These are phyloP conservation scores for Zoanthus gigantus DNA, from an alignment of 92 coral and sea anemone species.

Conservation along the genomic window DNA sequence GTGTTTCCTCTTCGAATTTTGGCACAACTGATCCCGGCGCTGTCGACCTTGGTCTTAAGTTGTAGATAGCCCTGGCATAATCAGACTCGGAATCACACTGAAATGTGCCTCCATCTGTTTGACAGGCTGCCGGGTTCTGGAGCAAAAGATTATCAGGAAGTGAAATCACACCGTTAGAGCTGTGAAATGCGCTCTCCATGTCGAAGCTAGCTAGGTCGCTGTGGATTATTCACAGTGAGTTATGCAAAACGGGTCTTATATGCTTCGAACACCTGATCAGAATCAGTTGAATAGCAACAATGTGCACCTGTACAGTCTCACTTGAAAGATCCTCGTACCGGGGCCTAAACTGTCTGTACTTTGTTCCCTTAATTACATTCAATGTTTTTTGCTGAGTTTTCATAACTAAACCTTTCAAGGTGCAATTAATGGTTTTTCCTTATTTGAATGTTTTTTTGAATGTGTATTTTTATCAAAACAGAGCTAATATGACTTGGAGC, in stretches of 20 bases:
- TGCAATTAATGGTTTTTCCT: neutral
- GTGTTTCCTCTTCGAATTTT: slow-evolving; percentile 61
- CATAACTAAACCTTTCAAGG: neutral
- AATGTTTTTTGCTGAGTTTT: neutral
- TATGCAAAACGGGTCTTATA: slow-evolving; percentile 25
- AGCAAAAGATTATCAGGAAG: slow-evolving; percentile 78
- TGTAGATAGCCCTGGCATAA: slow-evolving; percentile 89
- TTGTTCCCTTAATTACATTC: neutral
- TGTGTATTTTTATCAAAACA: neutral
- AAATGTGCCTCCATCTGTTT: slow-evolving; percentile 82
- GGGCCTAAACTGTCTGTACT: slow-evolving; percentile 17
- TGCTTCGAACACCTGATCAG: slow-evolving; percentile 26
- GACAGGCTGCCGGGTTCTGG: slow-evolving; percentile 63
- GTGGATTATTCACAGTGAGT: slow-evolving; percentile 18
- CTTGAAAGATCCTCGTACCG: slow-evolving; percentile 20
- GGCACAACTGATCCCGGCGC: slow-evolving; percentile 68
- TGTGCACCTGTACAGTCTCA: slow-evolving; percentile 7
- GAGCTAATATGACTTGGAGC: neutral
- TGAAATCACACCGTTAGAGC: slow-evolving; percentile 57
- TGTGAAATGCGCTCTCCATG: slow-evolving; percentile 73
- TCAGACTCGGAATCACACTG: slow-evolving; percentile 67
- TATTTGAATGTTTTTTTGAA: slow-evolving; percentile 20
- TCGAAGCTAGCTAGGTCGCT: slow-evolving; percentile 33
- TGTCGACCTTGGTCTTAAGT: slow-evolving; percentile 81
- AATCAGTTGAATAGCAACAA: neutral